Base-by-base conservation (phyloP, 2,113 vertebrate genomes). In the Acrocephalus kingi region DNA sequence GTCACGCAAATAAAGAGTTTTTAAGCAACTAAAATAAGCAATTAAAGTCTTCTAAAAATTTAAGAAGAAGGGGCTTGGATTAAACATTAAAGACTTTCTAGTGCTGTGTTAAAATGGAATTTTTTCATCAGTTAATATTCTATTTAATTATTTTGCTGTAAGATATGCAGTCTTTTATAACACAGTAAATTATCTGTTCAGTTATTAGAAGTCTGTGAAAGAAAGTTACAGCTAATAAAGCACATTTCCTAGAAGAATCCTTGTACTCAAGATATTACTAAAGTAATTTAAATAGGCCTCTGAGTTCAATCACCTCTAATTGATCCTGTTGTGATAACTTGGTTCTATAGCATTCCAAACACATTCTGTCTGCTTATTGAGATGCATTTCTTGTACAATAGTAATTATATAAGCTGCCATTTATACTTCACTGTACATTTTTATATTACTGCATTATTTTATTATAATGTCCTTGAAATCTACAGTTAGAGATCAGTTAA, bases 301-400 rank as follows among this genome's bases (percentile, higher is more conserved):
- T 15, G 35, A 95, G 84, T 89, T 96, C 90, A 94, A 77, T 77
- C 83, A 74, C 7, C 11, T 91, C 87, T 95, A 95, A 90, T 56
- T 96, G 90, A 84, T 93, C 88, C 92, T 78, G 17, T 67, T 64
- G 9, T 78, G 84, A 61, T 86, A 83, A 74, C 64, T 83, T 46
- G 33, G 39, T 92, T 91, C 82, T 48, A 62, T 15, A 43, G 58
- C n/a, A 91, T 87, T 85, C 74, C 58, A 90, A 90, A 95, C 45
- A 81, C 78, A 90, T 52, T 84, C 79, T 80, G n/a, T 84, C 37
- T 3, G 11, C 90, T 84, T 81, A 88, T 14, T 90, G 76, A 78
- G 56, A 90, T 93, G 87, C 51, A 37, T 87, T 92, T 92, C 80
- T 72, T 68, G 52, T 89, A 56, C 56, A 89, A 37, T 5, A 84